Conservation (phyloP, 2,113 vertebrate genomes). For the Ursus arctos region DNA sequence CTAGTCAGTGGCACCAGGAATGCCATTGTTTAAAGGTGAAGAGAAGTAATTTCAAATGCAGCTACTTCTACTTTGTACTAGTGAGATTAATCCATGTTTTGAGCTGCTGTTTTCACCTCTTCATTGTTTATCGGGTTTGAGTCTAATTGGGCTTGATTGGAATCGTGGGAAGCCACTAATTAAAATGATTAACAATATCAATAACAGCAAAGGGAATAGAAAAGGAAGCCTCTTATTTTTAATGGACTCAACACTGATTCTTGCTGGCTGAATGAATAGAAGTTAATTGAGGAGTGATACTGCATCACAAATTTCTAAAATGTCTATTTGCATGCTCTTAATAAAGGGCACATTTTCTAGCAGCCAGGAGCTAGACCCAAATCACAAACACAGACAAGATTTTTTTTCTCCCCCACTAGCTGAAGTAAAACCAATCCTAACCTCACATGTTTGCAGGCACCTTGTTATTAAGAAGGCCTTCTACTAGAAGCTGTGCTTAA, state of each 20-base stretch:
- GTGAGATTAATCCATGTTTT: slow-evolving; percentile 58
- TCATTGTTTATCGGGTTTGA: slow-evolving; percentile 65
- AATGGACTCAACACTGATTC: slow-evolving; percentile 46
- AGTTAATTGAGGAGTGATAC: slow-evolving; percentile 77
- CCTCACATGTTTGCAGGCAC: background rate
- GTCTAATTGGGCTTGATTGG: slow-evolving; percentile 78
- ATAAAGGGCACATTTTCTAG: slow-evolving; percentile 53
- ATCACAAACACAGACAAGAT: slow-evolving; percentile 39
- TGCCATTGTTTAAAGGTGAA: slow-evolving; percentile 25
- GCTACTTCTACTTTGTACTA: background rate
- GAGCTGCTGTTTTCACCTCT: slow-evolving; percentile 65
- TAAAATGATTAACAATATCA: slow-evolving; percentile 85
- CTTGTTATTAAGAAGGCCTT: background rate
- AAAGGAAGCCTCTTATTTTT: slow-evolving; percentile 73
- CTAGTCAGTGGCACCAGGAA: background rate
- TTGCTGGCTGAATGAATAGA: slow-evolving; percentile 70
- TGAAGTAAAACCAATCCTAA: slow-evolving; percentile 58
- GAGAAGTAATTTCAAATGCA: slow-evolving; percentile 50
- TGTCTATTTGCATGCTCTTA: slow-evolving; percentile 55
- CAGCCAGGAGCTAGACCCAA: background rate
- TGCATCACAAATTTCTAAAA: slow-evolving; percentile 61
- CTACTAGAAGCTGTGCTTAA: background rate
- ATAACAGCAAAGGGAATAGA: slow-evolving; percentile 70
- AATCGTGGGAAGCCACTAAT: slow-evolving; percentile 80
- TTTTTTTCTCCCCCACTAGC: background rate